These are phyloP conservation scores for Drosophila kanapiae DNA, from an alignment of 1,140 invertebrate species.

Conservation along the genomic window DNA sequence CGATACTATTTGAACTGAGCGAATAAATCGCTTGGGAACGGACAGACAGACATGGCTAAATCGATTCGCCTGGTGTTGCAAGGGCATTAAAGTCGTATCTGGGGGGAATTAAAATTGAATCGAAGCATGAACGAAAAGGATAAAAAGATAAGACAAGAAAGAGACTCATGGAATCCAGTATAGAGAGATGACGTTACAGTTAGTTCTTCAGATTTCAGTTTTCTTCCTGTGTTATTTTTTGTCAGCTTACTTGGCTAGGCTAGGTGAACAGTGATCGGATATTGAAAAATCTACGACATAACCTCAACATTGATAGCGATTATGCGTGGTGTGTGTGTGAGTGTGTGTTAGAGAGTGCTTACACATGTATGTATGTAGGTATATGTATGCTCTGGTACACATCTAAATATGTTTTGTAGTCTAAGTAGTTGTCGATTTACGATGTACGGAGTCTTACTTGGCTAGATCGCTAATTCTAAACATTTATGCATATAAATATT, in stretches of 20 bases:
- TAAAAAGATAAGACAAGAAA: constrained; percentile 5
- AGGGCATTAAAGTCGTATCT: background rate
- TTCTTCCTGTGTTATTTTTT: background rate
- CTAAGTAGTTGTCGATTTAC: constrained; percentile 49
- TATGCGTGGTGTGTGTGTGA: constrained; percentile 37
- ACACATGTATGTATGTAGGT: constrained; percentile 24
- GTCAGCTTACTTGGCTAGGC: constrained; percentile 60
- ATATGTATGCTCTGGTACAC: constrained; percentile 39
- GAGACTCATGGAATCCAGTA: constrained; percentile 36
- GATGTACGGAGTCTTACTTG: constrained; percentile 44
- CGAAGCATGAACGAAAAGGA: constrained; percentile 4
- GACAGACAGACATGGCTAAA: constrained; percentile 4
- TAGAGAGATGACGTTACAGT: constrained; percentile 36
- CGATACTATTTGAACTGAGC: background rate
- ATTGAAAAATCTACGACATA: constrained; percentile 76
- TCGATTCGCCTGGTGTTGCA: constrained; percentile 5
- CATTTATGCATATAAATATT: constrained; percentile 61
- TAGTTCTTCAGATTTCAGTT: constrained; percentile 14
- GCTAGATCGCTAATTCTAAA: constrained; percentile 45
- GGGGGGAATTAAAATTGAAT: constrained; percentile 15
- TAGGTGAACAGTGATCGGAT: constrained; percentile 70
- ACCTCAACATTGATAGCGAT: constrained; percentile 69
- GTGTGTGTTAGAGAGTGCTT: constrained; percentile 18
- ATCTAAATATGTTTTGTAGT: constrained; percentile 13
- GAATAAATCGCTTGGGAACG: background rate